Percentiles rank a stretch among this genome's conserved stretches.
These are phyloP conservation scores for Sycophaga agraensis DNA, from an alignment of 1,140 invertebrate genomes.

Conservation along the genomic window DNA sequence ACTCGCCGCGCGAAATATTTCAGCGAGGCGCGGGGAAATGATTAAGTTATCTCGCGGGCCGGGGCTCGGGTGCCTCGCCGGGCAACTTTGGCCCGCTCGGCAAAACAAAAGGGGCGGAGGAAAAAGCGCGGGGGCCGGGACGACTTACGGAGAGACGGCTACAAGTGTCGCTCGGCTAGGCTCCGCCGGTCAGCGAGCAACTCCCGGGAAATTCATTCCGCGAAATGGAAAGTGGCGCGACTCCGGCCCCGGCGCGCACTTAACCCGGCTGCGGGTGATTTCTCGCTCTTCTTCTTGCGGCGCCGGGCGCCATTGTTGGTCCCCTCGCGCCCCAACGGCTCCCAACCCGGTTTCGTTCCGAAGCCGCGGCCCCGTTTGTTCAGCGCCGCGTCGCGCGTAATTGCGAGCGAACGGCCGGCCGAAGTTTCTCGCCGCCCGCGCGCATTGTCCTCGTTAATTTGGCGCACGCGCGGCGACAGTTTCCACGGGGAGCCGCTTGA, in stretches of 20 bases:
- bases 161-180: constrained; percentile 15
- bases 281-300: not conserved
- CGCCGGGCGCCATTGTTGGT: too few species aligned
- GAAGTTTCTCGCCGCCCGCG: too few species aligned
- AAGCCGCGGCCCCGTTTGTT: too few species aligned
- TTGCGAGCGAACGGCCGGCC: too few species aligned
- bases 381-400: too few species aligned
- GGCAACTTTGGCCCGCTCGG: not conserved
- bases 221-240: constrained; percentile 17
- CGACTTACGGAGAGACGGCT: not conserved
- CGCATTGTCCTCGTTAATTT: too few species aligned
- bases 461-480: too few species aligned
- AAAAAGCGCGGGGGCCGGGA: not conserved
- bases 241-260: not conserved
- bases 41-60: constrained; percentile 6
- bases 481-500: too few species aligned
- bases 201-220: constrained; percentile 20
- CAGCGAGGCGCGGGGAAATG: constrained; percentile 20
- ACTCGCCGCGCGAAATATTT: constrained; percentile 10
- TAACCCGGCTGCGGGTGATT: not conserved
- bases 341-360: too few species aligned
- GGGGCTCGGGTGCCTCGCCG: not conserved
- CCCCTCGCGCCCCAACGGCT: too few species aligned
- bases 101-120: constrained; percentile 4
- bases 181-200: not conserved